Percentiles rank a stretch among this genome's conserved stretches.
These are phyloP conservation scores for Drosophila conformis DNA, from an alignment of 2,888 invertebrate genomes.

Conservation along the genomic window DNA sequence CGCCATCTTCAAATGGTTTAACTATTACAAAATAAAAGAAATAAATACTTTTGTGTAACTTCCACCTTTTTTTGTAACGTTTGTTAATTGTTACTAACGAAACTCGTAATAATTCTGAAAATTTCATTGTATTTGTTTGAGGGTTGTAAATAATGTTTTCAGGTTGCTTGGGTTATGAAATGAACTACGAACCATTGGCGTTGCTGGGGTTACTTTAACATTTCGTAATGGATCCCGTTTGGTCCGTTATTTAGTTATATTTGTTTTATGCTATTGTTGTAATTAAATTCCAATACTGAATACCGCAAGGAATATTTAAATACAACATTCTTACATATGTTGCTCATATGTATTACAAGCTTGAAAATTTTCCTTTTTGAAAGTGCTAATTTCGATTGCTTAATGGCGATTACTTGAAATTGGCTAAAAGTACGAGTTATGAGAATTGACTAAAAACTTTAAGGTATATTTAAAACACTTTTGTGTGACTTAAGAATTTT, in stretches of 20 bases:
- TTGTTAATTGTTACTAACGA: slow-evolving; percentile 21
- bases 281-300: not conserved
- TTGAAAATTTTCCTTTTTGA: not conserved
- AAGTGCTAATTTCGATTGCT: not conserved
- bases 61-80: not conserved
- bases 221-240: not conserved
- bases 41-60: slow-evolving; percentile 5
- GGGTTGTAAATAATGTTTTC: slow-evolving; percentile 32
- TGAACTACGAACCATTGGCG: not conserved
- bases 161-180: slow-evolving; percentile 46
- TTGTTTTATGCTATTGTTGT: not conserved
- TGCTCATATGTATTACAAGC: not conserved
- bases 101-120: slow-evolving; percentile 20
- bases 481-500: not conserved
- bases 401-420: not conserved
- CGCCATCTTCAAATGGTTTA: slow-evolving; percentile 34
- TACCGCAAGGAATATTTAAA: not conserved
- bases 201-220: slow-evolving; percentile 16
- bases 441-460: fast-evolving
- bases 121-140: slow-evolving; percentile 34
- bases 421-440: not conserved
- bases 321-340: not conserved
- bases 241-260: not conserved
- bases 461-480: not conserved
- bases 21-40: not conserved